Percentiles rank a stretch among this genome's conserved stretches.
Evolutionary conservation across 2,113 vertebrate genomes (phyloP).

Genomic region (Psittacus erithacus): DNA sequence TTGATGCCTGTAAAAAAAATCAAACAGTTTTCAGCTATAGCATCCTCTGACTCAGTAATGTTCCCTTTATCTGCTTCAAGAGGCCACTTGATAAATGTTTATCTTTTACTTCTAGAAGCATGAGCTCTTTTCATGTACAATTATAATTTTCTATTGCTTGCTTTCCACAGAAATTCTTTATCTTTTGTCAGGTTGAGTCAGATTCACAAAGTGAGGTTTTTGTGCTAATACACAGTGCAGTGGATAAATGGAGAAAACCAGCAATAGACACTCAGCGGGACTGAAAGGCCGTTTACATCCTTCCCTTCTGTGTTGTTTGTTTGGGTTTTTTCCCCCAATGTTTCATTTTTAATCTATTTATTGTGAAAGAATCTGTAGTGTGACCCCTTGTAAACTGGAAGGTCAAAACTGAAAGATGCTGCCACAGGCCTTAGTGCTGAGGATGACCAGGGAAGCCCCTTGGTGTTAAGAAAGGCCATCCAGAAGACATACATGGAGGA

Average conservation of each 20-base stretch:
- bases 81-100: slow-evolving; percentile 40
- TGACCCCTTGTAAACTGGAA: background rate
- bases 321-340: background rate
- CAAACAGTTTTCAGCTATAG: background rate
- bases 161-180: background rate
- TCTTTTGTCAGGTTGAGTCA: background rate
- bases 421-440: background rate
- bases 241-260: background rate
- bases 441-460: background rate
- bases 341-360: background rate
- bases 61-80: slow-evolving; percentile 20
- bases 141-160: background rate
- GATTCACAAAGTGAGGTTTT: background rate
- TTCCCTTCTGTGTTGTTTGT: background rate
- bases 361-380: background rate
- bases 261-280: background rate
- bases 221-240: background rate
- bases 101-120: slow-evolving; percentile 18
- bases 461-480: background rate
- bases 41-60: background rate
- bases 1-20: background rate
- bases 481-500: background rate
- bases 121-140: background rate
- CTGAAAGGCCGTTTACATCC: background rate
- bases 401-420: background rate